Conservation (phyloP, 2,113 vertebrate species). For the Malurus cyaneus region DNA sequence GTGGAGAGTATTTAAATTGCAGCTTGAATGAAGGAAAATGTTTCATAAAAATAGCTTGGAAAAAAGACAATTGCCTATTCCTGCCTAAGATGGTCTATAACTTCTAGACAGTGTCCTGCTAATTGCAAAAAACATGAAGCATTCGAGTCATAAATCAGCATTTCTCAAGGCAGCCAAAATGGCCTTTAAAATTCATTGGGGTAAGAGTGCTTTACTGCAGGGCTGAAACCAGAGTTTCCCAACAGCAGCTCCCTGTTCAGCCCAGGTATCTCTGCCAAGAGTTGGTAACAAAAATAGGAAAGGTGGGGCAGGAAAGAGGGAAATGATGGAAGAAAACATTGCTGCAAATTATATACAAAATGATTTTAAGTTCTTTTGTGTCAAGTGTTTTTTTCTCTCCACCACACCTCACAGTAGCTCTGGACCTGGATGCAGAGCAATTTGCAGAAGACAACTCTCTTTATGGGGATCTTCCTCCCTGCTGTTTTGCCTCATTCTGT, state of each 20-base stretch:
- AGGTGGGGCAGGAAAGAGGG: neutral
- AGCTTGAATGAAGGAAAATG: neutral
- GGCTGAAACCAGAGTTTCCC: neutral
- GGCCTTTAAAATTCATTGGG: slow-evolving; percentile 10
- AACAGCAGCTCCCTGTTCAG: neutral
- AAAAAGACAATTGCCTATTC: neutral
- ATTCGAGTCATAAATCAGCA: slow-evolving; percentile 12
- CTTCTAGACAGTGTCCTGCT: neutral
- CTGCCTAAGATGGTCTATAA: neutral
- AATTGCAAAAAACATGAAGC: neutral
- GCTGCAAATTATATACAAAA: neutral
- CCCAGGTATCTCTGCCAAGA: neutral
- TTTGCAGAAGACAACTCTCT: neutral
- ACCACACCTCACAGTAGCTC: neutral
- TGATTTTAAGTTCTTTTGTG: neutral
- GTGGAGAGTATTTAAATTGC: neutral
- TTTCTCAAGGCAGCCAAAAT: neutral
- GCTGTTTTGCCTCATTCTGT: neutral
- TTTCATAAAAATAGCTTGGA: neutral
- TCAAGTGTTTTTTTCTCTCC: neutral
- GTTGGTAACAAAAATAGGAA: neutral
- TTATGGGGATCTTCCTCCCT: neutral
- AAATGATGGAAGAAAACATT: neutral
- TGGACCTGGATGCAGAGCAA: neutral
- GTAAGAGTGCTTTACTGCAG: neutral